Percentiles rank a stretch among this genome's conserved stretches.
Evolutionary conservation across 2,888 invertebrate genomes (phyloP).

Genomic region (Chymomyza caudatula): DNA sequence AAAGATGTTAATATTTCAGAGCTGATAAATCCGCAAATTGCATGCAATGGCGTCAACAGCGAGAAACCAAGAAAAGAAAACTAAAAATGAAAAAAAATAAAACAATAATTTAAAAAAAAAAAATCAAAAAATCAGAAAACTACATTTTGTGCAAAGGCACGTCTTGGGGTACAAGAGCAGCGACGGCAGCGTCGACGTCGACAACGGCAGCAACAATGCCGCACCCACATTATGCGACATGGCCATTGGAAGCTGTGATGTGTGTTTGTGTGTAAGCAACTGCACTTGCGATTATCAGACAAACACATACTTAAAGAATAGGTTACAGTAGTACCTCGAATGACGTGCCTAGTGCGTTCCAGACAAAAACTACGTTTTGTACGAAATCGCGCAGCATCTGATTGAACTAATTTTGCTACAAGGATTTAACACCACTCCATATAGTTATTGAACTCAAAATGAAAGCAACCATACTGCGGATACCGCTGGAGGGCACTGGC

Average conservation of each 20-base stretch:
- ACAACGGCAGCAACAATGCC: neutral
- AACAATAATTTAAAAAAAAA: constrained; percentile 13
- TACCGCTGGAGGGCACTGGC: no score
- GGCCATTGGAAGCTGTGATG: constrained; percentile 18
- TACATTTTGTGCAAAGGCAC: constrained; percentile 51
- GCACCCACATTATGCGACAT: constrained; percentile 38
- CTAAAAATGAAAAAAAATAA: constrained; percentile 1
- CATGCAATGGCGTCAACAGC: constrained; percentile 38
- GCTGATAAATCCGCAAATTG: constrained; percentile 43
- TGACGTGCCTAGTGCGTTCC: neutral
- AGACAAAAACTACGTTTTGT: no score
- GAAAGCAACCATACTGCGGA: no score
- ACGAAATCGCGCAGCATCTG: no score
- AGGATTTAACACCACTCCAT: no score
- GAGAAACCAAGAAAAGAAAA: constrained; percentile 11
- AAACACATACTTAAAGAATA: neutral
- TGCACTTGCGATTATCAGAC: constrained; percentile 41
- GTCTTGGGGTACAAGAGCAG: constrained; percentile 31
- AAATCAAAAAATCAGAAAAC: constrained; percentile 31
- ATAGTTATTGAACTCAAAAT: no score
- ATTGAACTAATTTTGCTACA: no score
- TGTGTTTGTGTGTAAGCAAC: constrained; percentile 39
- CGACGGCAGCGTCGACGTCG: neutral
- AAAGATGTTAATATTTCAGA: constrained; percentile 9
- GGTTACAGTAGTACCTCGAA: neutral